These are phyloP conservation scores for Ictalurus furcatus DNA, from an alignment of 2,113 vertebrate genomes.

Conservation along the genomic window DNA sequence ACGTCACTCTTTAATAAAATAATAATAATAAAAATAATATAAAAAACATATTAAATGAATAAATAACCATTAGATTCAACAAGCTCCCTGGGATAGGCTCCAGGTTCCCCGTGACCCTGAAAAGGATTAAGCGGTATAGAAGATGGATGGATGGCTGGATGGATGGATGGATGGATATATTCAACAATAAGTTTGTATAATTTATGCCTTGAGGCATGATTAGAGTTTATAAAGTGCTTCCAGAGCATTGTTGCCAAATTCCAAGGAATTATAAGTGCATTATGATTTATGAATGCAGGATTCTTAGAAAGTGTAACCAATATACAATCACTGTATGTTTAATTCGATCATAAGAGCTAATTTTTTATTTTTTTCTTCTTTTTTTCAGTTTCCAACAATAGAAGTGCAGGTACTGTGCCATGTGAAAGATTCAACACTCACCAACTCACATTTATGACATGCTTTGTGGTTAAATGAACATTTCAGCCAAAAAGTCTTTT, in stretches of 20 bases:
- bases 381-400: slow-evolving; percentile 68
- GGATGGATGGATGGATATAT: too few species aligned
- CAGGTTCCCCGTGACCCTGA: too few species aligned
- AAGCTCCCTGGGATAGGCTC: too few species aligned
- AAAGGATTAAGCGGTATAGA: too few species aligned
- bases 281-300: neutral
- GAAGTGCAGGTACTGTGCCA: slow-evolving; percentile 64
- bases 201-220: neutral
- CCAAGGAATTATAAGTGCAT: neutral
- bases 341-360: neutral
- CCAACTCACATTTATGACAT: neutral
- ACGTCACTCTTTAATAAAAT: too few species aligned
- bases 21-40: too few species aligned
- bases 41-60: too few species aligned
- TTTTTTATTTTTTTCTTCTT: slow-evolving; percentile 35
- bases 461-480: neutral
- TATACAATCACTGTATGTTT: neutral
- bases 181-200: too few species aligned
- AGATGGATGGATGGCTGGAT: too few species aligned
- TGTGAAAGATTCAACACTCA: neutral
- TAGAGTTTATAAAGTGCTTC: neutral
- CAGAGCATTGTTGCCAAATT: neutral
- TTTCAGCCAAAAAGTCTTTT: neutral
- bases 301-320: neutral
- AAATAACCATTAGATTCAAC: too few species aligned